phyloP scores from a whole-genome alignment of 2,113 vertebrate genomes.

The Rhinogobius similis region DNA sequence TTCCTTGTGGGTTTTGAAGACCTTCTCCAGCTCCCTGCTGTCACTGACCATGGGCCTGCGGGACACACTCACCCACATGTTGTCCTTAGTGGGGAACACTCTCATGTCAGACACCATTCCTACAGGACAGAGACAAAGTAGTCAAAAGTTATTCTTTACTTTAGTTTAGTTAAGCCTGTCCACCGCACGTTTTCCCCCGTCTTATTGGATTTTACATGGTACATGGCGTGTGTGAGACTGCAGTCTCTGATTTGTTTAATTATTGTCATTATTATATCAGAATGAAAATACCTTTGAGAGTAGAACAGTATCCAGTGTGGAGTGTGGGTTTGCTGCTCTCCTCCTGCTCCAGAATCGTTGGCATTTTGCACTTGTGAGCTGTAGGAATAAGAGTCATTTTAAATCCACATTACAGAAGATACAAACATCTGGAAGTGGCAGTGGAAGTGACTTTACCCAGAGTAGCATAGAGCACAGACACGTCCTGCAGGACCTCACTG shows the following conservation, averaged over 20 bases:
- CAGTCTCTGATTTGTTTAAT: too few species aligned
- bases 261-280: too few species aligned
- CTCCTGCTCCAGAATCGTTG: slow-evolving; percentile 56
- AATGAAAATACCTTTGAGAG: slow-evolving; percentile 68
- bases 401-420: not conserved
- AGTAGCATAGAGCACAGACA: slow-evolving; percentile 75
- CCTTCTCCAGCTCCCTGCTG: slow-evolving; percentile 74
- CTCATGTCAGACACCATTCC: slow-evolving; percentile 73
- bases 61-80: slow-evolving; percentile 75
- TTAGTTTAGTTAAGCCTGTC: not conserved
- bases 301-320: slow-evolving; percentile 61
- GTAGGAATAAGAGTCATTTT: slow-evolving; percentile 18
- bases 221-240: too few species aligned
- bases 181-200: too few species aligned
- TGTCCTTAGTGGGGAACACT: slow-evolving; percentile 79
- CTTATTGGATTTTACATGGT: too few species aligned
- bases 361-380: slow-evolving; percentile 74
- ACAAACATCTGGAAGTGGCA: not conserved
- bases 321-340: slow-evolving; percentile 24
- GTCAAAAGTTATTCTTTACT: not conserved
- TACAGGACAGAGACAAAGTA: slow-evolving; percentile 20
- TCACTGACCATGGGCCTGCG: slow-evolving; percentile 75
- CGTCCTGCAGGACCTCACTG: slow-evolving; percentile 74
- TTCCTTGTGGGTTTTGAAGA: slow-evolving; percentile 67
- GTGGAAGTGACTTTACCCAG: slow-evolving; percentile 64